phyloP scores from a whole-genome alignment of 2,113 vertebrate species.

The Platichthys stellatus region DNA sequence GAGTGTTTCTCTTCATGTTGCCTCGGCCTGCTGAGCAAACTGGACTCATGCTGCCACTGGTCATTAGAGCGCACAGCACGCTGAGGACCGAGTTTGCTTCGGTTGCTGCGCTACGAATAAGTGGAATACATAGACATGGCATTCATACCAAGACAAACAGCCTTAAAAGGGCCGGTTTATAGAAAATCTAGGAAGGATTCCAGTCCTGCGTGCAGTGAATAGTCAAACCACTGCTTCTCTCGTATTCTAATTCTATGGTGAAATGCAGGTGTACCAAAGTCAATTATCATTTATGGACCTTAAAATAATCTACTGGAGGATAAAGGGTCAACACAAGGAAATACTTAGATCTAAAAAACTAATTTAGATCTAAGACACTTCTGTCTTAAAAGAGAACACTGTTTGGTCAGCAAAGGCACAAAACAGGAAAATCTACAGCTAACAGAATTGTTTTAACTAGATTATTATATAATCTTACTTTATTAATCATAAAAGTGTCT shows the following conservation, averaged over 20 bases:
- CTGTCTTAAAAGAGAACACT: neutral
- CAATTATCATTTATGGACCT: neutral
- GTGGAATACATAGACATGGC: slow-evolving; percentile 35
- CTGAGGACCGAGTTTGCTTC: neutral
- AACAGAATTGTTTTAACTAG: neutral
- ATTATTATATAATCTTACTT: neutral
- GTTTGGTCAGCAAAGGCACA: neutral
- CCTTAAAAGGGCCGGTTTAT: slow-evolving; percentile 9
- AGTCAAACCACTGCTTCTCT: no score
- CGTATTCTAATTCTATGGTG: neutral
- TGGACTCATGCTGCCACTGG: neutral
- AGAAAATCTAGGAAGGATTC: neutral
- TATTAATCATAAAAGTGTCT: neutral
- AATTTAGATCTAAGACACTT: neutral
- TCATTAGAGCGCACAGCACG: slow-evolving; percentile 17
- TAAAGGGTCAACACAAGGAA: neutral
- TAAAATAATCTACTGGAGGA: neutral
- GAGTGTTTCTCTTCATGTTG: neutral
- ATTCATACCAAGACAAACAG: slow-evolving; percentile 30
- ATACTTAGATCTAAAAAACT: neutral
- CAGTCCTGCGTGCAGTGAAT: neutral
- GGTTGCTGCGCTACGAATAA: slow-evolving; percentile 9
- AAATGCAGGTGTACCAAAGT: neutral
- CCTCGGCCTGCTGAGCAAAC: slow-evolving; percentile 12
- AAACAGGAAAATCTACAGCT: neutral